These are phyloP conservation scores for Tricholauxania praeusta DNA, from an alignment of 2,888 invertebrate species.

Conservation along the genomic window DNA sequence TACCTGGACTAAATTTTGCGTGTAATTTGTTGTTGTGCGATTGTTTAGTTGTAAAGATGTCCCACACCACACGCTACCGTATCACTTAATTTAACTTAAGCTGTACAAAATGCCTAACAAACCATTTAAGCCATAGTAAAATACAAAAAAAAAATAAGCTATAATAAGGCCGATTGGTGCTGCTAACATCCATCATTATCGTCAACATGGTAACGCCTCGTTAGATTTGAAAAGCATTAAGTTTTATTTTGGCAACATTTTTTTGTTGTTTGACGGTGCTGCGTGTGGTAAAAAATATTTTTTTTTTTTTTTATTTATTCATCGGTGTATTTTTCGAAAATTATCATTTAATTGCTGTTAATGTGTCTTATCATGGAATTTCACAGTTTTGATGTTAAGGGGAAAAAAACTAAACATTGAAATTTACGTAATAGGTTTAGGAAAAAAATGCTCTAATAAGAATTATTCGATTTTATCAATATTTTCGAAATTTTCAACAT, in stretches of 20 bases:
- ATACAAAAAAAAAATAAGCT: background rate
- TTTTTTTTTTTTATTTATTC: too few relatives aligned
- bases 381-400: too few relatives aligned
- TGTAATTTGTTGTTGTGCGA: constrained; percentile 24
- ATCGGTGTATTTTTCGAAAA: too few relatives aligned
- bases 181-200: background rate
- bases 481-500: too few relatives aligned
- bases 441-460: too few relatives aligned
- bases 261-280: background rate
- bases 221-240: background rate
- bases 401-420: too few relatives aligned
- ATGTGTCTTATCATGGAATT: too few relatives aligned
- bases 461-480: too few relatives aligned
- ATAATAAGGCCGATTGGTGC: background rate
- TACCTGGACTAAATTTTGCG: constrained; percentile 35
- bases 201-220: background rate
- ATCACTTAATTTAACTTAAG: constrained; percentile 2
- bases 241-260: background rate
- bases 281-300: background rate
- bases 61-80: too few relatives aligned
- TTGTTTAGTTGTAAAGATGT: background rate
- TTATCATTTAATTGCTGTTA: too few relatives aligned
- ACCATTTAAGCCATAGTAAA: background rate
- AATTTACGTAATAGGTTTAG: too few relatives aligned
- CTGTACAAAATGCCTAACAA: background rate